Conservation (phyloP, 2,113 vertebrate species). For the Anolis sagrei region DNA sequence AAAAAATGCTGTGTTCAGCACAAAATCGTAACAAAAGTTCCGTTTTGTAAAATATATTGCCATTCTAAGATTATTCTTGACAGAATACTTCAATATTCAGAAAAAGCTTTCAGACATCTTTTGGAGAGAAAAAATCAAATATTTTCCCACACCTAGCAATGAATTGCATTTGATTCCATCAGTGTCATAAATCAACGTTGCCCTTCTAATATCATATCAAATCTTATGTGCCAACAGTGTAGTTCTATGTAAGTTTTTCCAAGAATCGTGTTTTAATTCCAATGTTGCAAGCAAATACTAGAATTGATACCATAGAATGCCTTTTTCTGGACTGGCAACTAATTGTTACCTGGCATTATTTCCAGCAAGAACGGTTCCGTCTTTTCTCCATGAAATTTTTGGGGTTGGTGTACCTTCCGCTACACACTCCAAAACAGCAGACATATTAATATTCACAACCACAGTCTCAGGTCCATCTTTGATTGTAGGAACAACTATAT, state of each 20-base stretch:
- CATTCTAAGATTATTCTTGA: too few relatives aligned
- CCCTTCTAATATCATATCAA: not conserved
- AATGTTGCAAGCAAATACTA: not conserved
- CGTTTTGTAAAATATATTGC: too few relatives aligned
- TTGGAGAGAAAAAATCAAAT: too few relatives aligned
- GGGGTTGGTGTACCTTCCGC: constrained; percentile 88
- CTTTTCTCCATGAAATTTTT: constrained; percentile 93
- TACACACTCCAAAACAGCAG: constrained; percentile 83
- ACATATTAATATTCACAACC: constrained; percentile 77
- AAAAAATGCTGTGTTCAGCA: too few relatives aligned
- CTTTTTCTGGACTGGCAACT: constrained; percentile 16
- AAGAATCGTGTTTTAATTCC: not conserved
- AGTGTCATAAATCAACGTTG: not conserved
- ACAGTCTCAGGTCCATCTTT: constrained; percentile 75
- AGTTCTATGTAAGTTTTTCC: not conserved
- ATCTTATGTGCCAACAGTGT: not conserved
- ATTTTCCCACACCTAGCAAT: not conserved
- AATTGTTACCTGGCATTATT: constrained; percentile 80
- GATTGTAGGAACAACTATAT: constrained; percentile 88
- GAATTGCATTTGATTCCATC: not conserved
- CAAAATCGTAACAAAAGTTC: too few relatives aligned
- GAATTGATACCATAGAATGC: not conserved
- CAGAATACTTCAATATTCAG: not conserved
- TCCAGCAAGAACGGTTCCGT: constrained; percentile 84
- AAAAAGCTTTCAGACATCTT: not conserved